Evolutionary conservation across 2,797 vertebrate genomes (phyloP).

Genomic region (Hozukius guyotensis): DNA sequence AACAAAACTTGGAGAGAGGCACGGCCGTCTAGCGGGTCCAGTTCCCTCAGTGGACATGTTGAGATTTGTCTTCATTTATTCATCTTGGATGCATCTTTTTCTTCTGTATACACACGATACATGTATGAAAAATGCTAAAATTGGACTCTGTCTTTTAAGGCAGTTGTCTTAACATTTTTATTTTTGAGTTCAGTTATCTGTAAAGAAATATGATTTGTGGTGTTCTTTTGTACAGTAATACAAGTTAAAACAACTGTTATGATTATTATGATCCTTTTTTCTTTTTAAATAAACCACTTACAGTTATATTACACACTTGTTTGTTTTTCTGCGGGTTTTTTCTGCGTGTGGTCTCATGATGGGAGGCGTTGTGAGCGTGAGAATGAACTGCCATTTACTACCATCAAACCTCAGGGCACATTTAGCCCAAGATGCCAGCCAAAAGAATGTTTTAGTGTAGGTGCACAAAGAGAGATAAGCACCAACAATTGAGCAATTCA

Average conservation of each 20-base stretch:
- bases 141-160: neutral
- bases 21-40: constrained; percentile 88
- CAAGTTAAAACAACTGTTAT: neutral
- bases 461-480: constrained; percentile 34
- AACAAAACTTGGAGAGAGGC: constrained; percentile 97
- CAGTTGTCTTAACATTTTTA: neutral
- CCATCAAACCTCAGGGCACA: constrained; percentile 43
- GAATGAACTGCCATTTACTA: constrained; percentile 41
- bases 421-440: constrained; percentile 32
- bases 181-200: neutral
- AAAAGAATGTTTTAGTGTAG: constrained; percentile 48
- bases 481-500: constrained; percentile 65
- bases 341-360: constrained; percentile 59
- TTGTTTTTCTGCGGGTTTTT: constrained; percentile 29
- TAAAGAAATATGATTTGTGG: neutral
- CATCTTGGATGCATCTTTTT: neutral
- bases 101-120: neutral
- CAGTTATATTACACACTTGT: constrained; percentile 37
- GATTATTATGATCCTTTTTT: neutral
- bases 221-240: constrained; percentile 45
- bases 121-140: neutral
- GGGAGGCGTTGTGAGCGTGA: constrained; percentile 49
- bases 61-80: neutral
- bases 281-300: constrained; percentile 68
- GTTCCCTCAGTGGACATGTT: neutral